Conservation (phyloP, 2,797 vertebrate genomes). For the Cryptoprocta ferox region DNA sequence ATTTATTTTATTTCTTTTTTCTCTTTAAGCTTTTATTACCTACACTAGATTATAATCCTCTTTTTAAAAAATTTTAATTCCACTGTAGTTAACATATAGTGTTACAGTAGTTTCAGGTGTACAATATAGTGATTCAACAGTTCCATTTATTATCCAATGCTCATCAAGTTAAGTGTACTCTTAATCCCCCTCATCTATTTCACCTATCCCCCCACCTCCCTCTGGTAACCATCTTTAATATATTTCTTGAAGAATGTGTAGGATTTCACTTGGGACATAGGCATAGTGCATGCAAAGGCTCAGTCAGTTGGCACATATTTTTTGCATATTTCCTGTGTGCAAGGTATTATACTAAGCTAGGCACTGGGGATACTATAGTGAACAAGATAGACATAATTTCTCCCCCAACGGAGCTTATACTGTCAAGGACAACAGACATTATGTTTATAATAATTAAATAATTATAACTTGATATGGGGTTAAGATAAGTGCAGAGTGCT, state of each 20-base stretch:
- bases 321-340: not conserved
- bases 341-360: not conserved
- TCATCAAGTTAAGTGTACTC: not conserved
- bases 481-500: not conserved
- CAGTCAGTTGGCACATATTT: not conserved
- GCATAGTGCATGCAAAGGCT: not conserved
- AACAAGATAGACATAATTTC: not conserved
- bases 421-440: not conserved
- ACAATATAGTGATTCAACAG: not conserved
- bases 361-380: not conserved
- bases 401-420: not conserved
- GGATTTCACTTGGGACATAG: slow-evolving; percentile 11
- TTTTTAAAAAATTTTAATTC: not conserved
- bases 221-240: not conserved
- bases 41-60: not conserved
- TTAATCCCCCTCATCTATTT: not conserved
- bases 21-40: not conserved
- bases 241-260: slow-evolving; percentile 1
- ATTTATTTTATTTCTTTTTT: not conserved
- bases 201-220: not conserved
- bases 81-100: not conserved
- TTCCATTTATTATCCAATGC: not conserved
- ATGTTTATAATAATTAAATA: slow-evolving; percentile 8
- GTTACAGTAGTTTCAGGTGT: not conserved
- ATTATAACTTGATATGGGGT: not conserved